A percentile compares a stretch with the other conserved stretches of the same genome.
Evolutionary conservation across 2,113 vertebrate species (phyloP).

Genomic region (Chlorodrepanis virens): DNA sequence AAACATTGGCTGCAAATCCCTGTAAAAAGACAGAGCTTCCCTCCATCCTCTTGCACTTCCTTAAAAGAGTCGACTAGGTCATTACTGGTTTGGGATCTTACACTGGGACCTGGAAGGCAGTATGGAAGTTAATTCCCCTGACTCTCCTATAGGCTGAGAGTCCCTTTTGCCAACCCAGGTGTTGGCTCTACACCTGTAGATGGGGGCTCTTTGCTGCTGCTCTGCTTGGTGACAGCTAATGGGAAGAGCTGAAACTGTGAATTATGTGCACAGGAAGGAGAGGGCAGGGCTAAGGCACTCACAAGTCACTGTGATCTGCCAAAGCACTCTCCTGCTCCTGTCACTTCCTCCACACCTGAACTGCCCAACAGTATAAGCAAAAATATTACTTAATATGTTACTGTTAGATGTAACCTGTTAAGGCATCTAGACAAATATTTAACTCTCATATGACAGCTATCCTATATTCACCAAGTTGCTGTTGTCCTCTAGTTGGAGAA

Average conservation of each 20-base stretch:
- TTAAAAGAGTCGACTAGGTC: background rate
- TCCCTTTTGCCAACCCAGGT: background rate
- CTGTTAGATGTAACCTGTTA: background rate
- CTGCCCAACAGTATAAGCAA: background rate
- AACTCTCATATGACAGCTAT: background rate
- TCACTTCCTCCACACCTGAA: background rate
- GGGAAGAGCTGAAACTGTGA: background rate
- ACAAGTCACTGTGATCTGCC: background rate
- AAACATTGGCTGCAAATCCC: background rate
- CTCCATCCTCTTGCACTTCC: background rate
- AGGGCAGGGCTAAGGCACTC: background rate
- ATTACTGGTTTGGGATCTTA: background rate
- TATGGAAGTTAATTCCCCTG: background rate
- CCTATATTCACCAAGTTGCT: background rate
- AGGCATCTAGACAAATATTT: background rate
- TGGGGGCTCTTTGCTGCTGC: background rate
- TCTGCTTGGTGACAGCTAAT: background rate
- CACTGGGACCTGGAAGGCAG: background rate
- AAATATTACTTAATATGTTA: background rate
- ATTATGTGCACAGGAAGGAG: fast-evolving
- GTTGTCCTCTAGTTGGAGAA: background rate
- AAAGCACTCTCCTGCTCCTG: background rate
- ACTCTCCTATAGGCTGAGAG: background rate
- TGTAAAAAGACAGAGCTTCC: background rate
- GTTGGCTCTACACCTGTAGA: background rate